A percentile compares a stretch with the other conserved stretches of the same genome.
phyloP scores from a whole-genome alignment of 2,888 invertebrate species.

The Lissonota sp. region DNA sequence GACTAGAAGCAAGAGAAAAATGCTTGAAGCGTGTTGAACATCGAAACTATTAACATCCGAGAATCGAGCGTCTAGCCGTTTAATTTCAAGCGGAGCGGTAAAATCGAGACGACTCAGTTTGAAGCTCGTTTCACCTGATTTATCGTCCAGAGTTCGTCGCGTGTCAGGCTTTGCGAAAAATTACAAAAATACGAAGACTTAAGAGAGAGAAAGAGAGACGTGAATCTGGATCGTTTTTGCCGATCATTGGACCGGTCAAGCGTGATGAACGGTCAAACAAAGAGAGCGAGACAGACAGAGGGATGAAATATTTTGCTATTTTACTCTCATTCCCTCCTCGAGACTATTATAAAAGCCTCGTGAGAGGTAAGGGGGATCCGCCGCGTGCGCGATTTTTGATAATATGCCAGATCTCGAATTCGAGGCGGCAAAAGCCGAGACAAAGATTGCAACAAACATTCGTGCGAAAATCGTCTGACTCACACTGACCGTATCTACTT shows the following conservation, averaged over 20 bases:
- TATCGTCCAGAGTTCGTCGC: conserved; percentile 28
- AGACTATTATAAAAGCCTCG: conserved; percentile 26
- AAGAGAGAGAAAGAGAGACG: conserved; percentile 11
- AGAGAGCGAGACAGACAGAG: neutral
- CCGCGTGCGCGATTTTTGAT: conserved; percentile 65
- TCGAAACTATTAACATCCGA: too few relatives aligned
- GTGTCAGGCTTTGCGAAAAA: conserved; percentile 10
- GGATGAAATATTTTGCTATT: conserved; percentile 23
- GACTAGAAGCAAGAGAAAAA: too few relatives aligned
- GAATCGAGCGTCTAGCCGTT: too few relatives aligned
- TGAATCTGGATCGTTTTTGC: conserved; percentile 23
- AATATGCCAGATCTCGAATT: conserved; percentile 64
- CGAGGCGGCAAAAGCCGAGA: conserved; percentile 36
- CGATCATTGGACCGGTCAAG: conserved; percentile 11
- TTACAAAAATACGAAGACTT: conserved; percentile 1
- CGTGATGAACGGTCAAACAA: neutral
- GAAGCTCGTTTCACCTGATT: conserved; percentile 32
- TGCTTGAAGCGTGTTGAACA: too few relatives aligned
- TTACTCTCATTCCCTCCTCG: conserved; percentile 26
- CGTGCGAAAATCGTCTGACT: conserved; percentile 63
- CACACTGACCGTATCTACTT: conserved; percentile 49
- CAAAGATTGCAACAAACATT: conserved; percentile 48
- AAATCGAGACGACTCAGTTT: conserved; percentile 34
- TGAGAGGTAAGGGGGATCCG: neutral
- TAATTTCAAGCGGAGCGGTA: neutral